phyloP scores from a whole-genome alignment of 2,888 invertebrate species.

The Drosophila picticornis region DNA sequence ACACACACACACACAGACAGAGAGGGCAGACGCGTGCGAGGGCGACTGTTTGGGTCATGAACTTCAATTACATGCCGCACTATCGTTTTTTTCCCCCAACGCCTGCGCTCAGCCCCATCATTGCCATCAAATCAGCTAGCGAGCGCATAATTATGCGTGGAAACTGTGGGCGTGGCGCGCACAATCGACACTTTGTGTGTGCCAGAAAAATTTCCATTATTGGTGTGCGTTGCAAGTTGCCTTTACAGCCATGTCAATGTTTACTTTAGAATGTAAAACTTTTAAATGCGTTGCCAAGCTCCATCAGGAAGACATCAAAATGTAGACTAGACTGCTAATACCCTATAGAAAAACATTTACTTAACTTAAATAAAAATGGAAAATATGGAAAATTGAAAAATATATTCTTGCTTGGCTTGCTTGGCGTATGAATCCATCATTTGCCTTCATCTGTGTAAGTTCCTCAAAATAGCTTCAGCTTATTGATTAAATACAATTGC shows the following conservation, averaged over 20 bases:
- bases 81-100: slow-evolving; percentile 12
- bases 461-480: background rate
- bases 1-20: slow-evolving; percentile 17
- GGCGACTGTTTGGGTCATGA: slow-evolving; percentile 67
- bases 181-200: slow-evolving; percentile 33
- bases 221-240: slow-evolving; percentile 20
- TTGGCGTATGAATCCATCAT: background rate
- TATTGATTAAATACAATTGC: background rate
- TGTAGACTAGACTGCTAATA: slow-evolving; percentile 1
- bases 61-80: slow-evolving; percentile 70
- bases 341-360: slow-evolving; percentile 11
- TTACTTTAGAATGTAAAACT: slow-evolving; percentile 33
- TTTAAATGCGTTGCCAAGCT: slow-evolving; percentile 29
- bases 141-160: slow-evolving; percentile 57
- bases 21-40: slow-evolving; percentile 50
- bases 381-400: background rate
- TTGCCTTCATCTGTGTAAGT: background rate
- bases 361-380: background rate
- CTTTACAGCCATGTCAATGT: slow-evolving; percentile 34
- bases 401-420: background rate
- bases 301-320: too few species aligned
- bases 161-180: slow-evolving; percentile 22
- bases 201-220: slow-evolving; percentile 21
- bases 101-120: slow-evolving; percentile 30
- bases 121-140: slow-evolving; percentile 69